Percentiles rank a stretch among this genome's conserved stretches.
Conservation (phyloP, 2,113 vertebrate genomes). For the Anolis carolinensis region DNA sequence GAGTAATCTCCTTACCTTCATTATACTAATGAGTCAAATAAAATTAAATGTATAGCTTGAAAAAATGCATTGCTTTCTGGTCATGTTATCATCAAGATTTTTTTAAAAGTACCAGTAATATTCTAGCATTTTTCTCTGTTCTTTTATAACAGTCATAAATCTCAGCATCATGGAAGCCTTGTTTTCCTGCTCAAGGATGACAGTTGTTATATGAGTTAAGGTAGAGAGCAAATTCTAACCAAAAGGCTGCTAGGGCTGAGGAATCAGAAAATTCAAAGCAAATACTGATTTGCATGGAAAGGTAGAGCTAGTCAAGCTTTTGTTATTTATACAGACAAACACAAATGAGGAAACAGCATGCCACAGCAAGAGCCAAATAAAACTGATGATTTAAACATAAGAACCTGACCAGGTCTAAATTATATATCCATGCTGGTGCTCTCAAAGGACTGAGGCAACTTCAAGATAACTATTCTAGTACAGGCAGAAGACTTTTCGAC, state of each 20-base stretch:
- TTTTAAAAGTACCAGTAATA: not conserved
- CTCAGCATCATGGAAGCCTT: not conserved
- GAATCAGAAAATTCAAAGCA: not conserved
- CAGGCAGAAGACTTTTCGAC: not conserved
- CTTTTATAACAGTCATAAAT: not conserved
- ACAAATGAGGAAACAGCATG: not conserved
- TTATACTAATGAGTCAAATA: conserved; percentile 32
- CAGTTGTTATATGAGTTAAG: not conserved
- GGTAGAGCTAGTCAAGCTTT: not conserved
- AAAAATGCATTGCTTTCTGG: conserved; percentile 9
- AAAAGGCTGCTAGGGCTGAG: not conserved
- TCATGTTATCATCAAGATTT: not conserved
- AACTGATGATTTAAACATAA: conserved; percentile 22
- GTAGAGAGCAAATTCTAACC: not conserved
- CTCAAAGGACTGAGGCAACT: not conserved
- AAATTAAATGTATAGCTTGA: not conserved
- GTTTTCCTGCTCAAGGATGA: not conserved
- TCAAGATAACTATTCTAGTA: not conserved
- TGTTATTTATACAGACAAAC: conserved; percentile 24
- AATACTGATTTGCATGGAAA: conserved; percentile 15
- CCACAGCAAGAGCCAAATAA: conserved; percentile 29
- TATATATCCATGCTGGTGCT: conserved; percentile 3
- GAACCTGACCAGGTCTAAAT: not conserved
- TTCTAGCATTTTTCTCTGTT: conserved; percentile 4
- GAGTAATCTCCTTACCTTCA: not conserved